Base-by-base conservation (phyloP, 2,797 vertebrate genomes). In the Enteromius thamalakanensis region DNA sequence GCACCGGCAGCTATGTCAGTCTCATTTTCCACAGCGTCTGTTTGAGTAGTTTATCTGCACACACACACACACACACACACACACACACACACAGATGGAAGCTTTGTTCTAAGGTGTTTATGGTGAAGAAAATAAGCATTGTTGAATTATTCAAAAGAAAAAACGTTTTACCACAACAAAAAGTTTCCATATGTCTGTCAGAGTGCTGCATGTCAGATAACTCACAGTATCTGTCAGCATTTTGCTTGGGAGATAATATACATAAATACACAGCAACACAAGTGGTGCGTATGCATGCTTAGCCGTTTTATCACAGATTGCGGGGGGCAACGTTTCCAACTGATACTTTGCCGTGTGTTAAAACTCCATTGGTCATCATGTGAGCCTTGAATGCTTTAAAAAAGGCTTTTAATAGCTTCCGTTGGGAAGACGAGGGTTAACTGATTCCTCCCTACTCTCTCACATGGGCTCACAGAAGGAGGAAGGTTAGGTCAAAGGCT, bases 401-500 rank as follows among this genome's bases (percentile, higher is more conserved):
- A 37, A 23, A 62, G 6, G 17, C 21, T 9, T 80, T 8, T 79
- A 87, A 84, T 37, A 81, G 74, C 83, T 68, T 67, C 76, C 72
- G 11, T 49, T 77, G 71, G 84, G 64, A 58, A 55, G 42, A 70
- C 8, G 69, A 65, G 10, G 60, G 58, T 53, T 75, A 67, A 82
- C 60, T 1, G 10, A 45, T 37, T 49, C 32, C 32, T 40, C 26
- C 70, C 55, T 23, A 70, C 34, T 58, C 26, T 67, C 75, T 72
- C 75, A 60, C 9, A 3, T 42, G 58, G 26, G 69, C 69, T 51
- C 23, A 68, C 34, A 71, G 40, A 76, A 67, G 71, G 53, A 79
- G 53, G 42, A 71, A 79, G 76, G 79, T 47, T 79, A 84, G 87
- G 80, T 77, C 75, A 84, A 74, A 84, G 87, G 87, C 78, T 51